Evolutionary conservation across 1,140 invertebrate species (phyloP), one percentile per base, ranked within the genome.

Genomic region (Bathynomus jamesi): DNA sequence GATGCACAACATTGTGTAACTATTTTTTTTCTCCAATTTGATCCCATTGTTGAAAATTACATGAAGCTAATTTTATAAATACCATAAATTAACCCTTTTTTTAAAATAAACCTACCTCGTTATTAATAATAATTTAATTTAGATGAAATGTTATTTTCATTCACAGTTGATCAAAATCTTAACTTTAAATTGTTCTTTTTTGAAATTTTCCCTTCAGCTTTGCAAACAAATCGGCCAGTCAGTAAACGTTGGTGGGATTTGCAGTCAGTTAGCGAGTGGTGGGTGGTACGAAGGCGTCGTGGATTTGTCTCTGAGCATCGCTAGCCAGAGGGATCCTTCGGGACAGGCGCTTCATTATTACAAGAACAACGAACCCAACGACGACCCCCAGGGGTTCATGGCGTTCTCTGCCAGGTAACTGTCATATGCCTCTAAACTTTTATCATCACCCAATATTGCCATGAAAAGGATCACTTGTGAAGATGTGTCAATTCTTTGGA

Each of bases 261-360:
- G 92, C 80, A 87, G 87, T 53, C 87, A 92, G 79, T 89, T 96
- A 75, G 86, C 87, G 4, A 83, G 88, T 8, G 87, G 87, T 64
- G 89, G 92, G 21, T 81, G 79, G 73, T 96, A 93, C 80, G 86
- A 89, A 28, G 94, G 93, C 0, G 90, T 98, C 10, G 88, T 98
- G 13, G 93, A 98, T 79, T 82, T 99, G 4, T 91, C 92, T 79
- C 85, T 92, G 0, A 87, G 88, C 3, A 93, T 91, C 80, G 94
- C 93, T 0, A 84, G 87, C 46, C 93, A 91, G 81, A 83, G 90
- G 27, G 96, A 99, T 84, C 92, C 94, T 0, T 91, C 94, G 70
- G 89, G 93, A 76, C 87, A 93, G 29, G 96, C 92, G 0, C 81
- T 93, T 13, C 91, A 95, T 82, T 97, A 88, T 83, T 96, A 97